A percentile compares a stretch with the other conserved stretches of the same genome.
Evolutionary conservation across 2,113 vertebrate genomes (phyloP).

Genomic region (Anoura caudifer): DNA sequence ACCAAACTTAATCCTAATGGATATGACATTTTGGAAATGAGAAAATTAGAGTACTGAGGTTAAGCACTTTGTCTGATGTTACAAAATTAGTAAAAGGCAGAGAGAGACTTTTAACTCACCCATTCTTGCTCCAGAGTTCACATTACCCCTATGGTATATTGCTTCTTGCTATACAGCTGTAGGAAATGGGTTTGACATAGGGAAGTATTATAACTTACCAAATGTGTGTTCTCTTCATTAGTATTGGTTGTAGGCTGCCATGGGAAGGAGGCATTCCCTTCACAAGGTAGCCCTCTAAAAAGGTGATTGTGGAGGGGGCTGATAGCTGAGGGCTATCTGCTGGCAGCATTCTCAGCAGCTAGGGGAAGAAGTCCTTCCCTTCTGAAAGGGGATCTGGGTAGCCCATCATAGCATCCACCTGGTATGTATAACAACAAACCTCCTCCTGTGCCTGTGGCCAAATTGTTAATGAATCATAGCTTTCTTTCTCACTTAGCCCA

Average conservation of each 20-base stretch:
- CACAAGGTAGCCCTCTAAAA: background rate
- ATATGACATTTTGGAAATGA: slow-evolving; percentile 23
- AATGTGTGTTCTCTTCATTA: background rate
- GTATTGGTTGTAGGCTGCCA: background rate
- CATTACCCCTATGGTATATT: background rate
- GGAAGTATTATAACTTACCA: background rate
- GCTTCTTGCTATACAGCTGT: background rate
- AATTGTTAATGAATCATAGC: background rate
- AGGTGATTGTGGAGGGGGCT: background rate
- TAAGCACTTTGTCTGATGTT: background rate
- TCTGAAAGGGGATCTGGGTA: background rate
- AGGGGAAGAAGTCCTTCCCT: background rate
- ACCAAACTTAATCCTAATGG: background rate
- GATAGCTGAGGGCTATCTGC: background rate
- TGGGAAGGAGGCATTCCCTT: background rate
- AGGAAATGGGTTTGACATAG: background rate
- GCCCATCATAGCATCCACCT: background rate
- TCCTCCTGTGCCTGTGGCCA: background rate
- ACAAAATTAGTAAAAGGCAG: background rate
- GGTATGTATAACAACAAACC: background rate
- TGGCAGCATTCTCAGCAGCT: background rate
- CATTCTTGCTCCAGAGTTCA: background rate
- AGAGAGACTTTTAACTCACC: background rate
- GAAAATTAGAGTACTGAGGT: background rate
- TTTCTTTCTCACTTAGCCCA: background rate